Evolutionary conservation across 2,888 invertebrate genomes (phyloP), one percentile per base, ranked within the genome.

Genomic region (Esperia sulphurella): DNA sequence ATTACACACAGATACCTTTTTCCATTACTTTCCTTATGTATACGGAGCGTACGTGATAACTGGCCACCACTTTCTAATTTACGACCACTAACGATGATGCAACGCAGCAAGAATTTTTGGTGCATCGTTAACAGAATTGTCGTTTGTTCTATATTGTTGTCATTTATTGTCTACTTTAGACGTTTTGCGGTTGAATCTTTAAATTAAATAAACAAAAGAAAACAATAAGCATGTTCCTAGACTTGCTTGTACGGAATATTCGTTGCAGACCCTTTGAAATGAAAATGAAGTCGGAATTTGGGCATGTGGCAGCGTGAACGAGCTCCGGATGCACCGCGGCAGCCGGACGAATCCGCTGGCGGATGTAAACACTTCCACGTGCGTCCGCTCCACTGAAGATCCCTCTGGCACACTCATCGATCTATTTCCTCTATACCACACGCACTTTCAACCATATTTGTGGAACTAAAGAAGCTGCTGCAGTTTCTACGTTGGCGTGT

Each of bases 311-410:
- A 42, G 45, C 48, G 37, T 41, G 13, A 43, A 21, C 51, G 51
- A 43, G 21, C 47, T 61, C 67, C 69, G 76, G 76, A 69, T 68
- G 68, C 53, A 50, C 30, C 58, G 56, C 57, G 59, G 53, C 59
- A 55, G 51, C 62, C 57, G 68, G 56, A 59, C 63, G 39, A 39
- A 14, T 61, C 53, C 62, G 60, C 58, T 68, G 69, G 62, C 82
- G 83, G 84, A 86, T 79, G 79, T 80, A 80, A 83, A 82, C 83
- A 83, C 77, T 80, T 83, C 82, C 83, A 81, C 71, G 77, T 81
- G 81, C 78, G 72, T 75, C 76, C 78, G 76, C 68, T 55, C 63
- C 62, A 65, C 63, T 61, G 63, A 71, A 73, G 65, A 71, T 46
- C 46, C 41, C 41, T 41, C 39, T 30, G 29, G 43, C 33, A 31